A percentile compares a stretch with the other conserved stretches of the same genome.
Conservation (phyloP, 1,140 invertebrate species). For the Aphaenogaster floridana region DNA sequence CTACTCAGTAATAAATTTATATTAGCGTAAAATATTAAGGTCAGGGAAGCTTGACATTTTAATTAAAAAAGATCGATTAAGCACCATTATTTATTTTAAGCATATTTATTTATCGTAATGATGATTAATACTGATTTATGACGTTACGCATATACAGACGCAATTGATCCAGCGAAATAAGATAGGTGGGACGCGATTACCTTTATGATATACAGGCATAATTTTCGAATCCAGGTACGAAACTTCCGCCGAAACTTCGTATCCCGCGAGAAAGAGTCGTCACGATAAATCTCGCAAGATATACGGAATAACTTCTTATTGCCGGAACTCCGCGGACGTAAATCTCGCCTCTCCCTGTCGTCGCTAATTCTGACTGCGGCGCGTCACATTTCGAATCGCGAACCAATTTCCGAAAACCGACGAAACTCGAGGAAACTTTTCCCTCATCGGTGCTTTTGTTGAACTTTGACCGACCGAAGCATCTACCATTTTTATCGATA, state of each 20-base stretch:
- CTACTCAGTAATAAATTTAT: background rate
- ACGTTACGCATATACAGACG: background rate
- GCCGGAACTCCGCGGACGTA: constrained; percentile 56
- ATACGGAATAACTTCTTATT: constrained; percentile 75
- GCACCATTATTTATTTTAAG: background rate
- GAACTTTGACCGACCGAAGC: background rate
- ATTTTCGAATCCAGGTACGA: constrained; percentile 57
- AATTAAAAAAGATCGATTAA: background rate
- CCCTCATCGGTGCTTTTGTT: constrained; percentile 3
- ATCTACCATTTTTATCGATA: background rate
- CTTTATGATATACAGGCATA: constrained; percentile 52
- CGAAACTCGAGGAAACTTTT: background rate
- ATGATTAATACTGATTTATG: background rate
- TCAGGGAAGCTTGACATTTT: background rate
- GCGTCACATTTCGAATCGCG: constrained; percentile 35
- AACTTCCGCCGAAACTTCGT: constrained; percentile 63
- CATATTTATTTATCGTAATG: background rate
- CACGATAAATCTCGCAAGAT: constrained; percentile 73
- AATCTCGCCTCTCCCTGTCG: constrained; percentile 62
- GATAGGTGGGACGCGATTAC: constrained; percentile 25
- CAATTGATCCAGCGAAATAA: constrained; percentile 9
- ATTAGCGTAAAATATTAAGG: background rate
- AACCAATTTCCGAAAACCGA: constrained; percentile 11
- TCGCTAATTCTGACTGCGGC: constrained; percentile 63
- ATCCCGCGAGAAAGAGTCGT: constrained; percentile 60